These are phyloP conservation scores for Pogonocichla stellata DNA, from an alignment of 2,113 vertebrate species.

Conservation along the genomic window DNA sequence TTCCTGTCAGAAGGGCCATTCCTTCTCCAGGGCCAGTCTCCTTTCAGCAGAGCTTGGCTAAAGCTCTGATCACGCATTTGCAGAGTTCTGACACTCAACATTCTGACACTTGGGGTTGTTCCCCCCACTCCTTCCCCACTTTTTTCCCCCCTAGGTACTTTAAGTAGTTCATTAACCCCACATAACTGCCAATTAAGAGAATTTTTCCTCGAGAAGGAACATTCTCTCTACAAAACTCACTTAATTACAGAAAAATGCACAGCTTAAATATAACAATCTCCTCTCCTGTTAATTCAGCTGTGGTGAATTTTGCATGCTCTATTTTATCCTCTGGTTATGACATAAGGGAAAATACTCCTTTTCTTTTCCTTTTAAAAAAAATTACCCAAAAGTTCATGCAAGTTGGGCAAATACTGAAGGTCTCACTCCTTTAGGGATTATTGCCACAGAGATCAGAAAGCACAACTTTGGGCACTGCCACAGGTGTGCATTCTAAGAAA, in stretches of 20 bases:
- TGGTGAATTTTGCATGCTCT: background rate
- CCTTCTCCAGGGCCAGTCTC: background rate
- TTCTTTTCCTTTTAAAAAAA: background rate
- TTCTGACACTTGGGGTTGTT: background rate
- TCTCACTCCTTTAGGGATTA: background rate
- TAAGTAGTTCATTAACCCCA: conserved; percentile 35
- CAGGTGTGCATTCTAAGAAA: background rate
- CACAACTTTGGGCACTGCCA: background rate
- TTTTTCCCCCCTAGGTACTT: background rate
- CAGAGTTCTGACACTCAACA: background rate
- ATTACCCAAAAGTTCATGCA: background rate
- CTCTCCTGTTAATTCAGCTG: conserved; percentile 7
- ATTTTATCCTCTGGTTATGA: background rate
- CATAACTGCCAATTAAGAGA: conserved; percentile 4
- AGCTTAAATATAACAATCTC: background rate
- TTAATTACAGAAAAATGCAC: conserved; percentile 22
- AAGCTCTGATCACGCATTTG: background rate
- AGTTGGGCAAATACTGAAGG: background rate
- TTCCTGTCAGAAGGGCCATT: background rate
- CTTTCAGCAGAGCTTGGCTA: background rate
- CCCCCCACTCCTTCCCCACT: too few relatives aligned
- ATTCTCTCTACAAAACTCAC: background rate
- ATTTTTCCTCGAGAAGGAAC: background rate
- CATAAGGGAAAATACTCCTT: background rate
- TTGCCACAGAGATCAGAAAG: background rate